phyloP scores from a whole-genome alignment of 1,140 invertebrate genomes.

The Meloidogyne floridensis region DNA sequence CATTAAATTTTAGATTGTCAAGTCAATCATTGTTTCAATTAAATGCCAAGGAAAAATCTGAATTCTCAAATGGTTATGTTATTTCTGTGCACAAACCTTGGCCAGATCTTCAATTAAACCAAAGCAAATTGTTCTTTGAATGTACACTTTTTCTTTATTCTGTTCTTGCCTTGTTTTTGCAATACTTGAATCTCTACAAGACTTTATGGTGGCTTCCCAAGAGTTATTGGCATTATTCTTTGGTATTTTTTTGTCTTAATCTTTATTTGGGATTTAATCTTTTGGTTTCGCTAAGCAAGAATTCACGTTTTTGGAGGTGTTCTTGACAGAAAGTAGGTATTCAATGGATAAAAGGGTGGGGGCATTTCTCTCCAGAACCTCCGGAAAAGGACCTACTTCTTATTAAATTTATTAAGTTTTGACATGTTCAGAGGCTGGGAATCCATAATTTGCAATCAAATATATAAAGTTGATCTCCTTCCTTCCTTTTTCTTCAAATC shows the following conservation, averaged over 20 bases:
- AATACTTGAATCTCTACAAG: slow-evolving; percentile 90
- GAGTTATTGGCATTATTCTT: slow-evolving; percentile 77
- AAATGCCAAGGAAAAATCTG: not conserved
- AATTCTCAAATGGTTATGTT: not conserved
- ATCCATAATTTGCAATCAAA: too few relatives aligned
- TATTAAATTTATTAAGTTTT: too few relatives aligned
- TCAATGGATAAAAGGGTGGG: not conserved
- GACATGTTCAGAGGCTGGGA: too few relatives aligned
- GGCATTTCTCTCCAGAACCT: not conserved
- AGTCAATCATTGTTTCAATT: not conserved
- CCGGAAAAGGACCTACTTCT: too few relatives aligned
- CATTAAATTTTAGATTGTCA: not conserved
- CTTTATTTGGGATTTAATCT: not conserved
- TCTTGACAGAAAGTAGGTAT: not conserved
- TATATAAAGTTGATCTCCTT: too few relatives aligned
- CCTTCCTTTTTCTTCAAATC: too few relatives aligned
- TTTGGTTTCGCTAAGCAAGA: not conserved
- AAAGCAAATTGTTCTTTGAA: slow-evolving; percentile 83
- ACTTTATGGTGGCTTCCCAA: slow-evolving; percentile 96
- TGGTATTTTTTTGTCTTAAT: slow-evolving; percentile 61
- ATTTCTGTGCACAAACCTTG: slow-evolving; percentile 40
- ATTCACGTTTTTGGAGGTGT: not conserved
- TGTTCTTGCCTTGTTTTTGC: slow-evolving; percentile 74
- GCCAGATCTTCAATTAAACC: slow-evolving; percentile 77
- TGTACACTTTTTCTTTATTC: slow-evolving; percentile 78